Conservation (phyloP, 2,888 invertebrate genomes). For the Hofmannophila pseudospretella region DNA sequence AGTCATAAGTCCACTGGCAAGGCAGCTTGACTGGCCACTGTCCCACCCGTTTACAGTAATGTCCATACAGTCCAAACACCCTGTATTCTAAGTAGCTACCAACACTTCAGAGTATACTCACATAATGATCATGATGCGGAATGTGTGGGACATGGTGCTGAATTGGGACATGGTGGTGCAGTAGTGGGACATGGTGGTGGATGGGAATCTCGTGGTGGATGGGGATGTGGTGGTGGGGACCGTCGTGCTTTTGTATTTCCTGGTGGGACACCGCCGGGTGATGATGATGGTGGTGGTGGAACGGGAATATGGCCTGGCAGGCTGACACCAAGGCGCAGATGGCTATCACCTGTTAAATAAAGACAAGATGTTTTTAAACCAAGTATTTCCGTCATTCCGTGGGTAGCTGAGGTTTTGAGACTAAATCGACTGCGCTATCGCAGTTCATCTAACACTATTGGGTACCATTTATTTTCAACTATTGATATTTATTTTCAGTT, state of each 20-base stretch:
- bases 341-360: constrained; percentile 40
- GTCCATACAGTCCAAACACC: too few species aligned
- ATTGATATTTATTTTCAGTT: too few species aligned
- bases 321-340: constrained; percentile 45
- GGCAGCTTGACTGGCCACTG: too few species aligned
- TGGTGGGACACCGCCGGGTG: constrained; percentile 64
- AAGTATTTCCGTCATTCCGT: too few species aligned
- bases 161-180: constrained; percentile 39
- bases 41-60: too few species aligned
- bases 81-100: neutral
- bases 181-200: constrained; percentile 42
- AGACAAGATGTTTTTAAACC: too few species aligned
- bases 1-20: too few species aligned
- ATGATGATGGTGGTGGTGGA: constrained; percentile 48
- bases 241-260: constrained; percentile 57
- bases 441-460: too few species aligned
- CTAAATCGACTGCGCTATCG: too few species aligned
- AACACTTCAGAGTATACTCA: constrained; percentile 32
- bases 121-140: constrained; percentile 59
- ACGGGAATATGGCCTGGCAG: constrained; percentile 60
- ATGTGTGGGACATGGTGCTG: constrained; percentile 28
- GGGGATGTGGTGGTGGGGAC: constrained; percentile 41
- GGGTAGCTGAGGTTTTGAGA: too few species aligned
- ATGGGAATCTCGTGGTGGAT: constrained; percentile 29
- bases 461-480: too few species aligned